Evolutionary conservation across 2,113 vertebrate genomes (phyloP), one percentile per base, ranked within the genome.

Genomic region (Lepus timidus): DNA sequence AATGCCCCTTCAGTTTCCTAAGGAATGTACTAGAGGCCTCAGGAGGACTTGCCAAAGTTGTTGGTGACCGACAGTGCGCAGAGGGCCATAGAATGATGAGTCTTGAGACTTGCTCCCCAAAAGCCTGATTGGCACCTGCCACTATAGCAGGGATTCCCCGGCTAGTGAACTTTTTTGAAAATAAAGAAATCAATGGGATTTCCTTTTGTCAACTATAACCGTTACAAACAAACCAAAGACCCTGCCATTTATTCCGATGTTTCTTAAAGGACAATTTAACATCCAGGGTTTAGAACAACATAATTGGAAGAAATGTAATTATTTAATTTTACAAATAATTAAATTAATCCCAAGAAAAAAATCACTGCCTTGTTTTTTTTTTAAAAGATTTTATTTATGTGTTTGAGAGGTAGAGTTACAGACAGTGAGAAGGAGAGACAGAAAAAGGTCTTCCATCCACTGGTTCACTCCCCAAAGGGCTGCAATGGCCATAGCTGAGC

Each of bases 331-430:
- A 75, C n/a, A 75, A 85, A 81, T 61, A 49, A 83, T 9, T 39
- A 58, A 82, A 62, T 83, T 62, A 89, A 86, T 39, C 39, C 49
- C 14, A 71, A 97, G 75, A 14, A 51, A 71, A 61, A 78, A 58
- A 36, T 17, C 23, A 44, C 9, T 75, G 27, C 75, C 49, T 89
- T 52, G 6, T 75, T 44, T 44, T 36, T 2, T 44, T 44, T 44
- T 44, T 5, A 44, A 44, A 44, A 44, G 39, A 44, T 44, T 44
- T 44, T 44, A 44, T 44, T 44, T 44, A 44, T 44, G 39, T 44
- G 39, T 44, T 44, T 44, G 39, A 44, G 39, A 44, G 39, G 39
- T 44, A 44, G 39, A 44, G 39, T 44, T 4, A 44, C 39, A 44
- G 39, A 44, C 39, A 44, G 39, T 44, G 39, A 44, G 39, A 44